Evolutionary conservation across 1,140 invertebrate genomes (phyloP).

Genomic region (Aphelenchoides besseyi): DNA sequence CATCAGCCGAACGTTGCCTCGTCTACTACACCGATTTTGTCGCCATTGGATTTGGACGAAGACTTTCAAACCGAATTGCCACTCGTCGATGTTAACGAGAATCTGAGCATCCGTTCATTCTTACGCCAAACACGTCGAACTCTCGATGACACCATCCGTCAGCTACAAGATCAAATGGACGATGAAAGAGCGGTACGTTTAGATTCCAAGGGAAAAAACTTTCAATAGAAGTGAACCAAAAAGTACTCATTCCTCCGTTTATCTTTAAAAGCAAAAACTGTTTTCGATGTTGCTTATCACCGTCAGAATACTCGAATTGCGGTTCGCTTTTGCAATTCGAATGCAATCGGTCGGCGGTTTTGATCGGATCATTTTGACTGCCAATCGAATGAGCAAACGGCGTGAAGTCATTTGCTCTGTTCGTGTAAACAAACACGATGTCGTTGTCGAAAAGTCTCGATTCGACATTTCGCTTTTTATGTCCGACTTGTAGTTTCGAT

Average conservation of each 20-base stretch:
- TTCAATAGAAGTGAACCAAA: not conserved
- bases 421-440: not conserved
- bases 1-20: not conserved
- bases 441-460: not conserved
- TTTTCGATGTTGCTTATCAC: too few species aligned
- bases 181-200: not conserved
- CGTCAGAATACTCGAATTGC: too few species aligned
- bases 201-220: not conserved
- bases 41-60: not conserved
- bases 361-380: not conserved
- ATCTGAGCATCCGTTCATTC: not conserved
- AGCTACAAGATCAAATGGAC: not conserved
- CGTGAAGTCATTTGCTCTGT: not conserved
- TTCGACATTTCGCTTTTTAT: not conserved
- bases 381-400: not conserved
- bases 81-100: conserved; percentile 3
- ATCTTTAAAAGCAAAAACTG: too few species aligned
- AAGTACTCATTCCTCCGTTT: too few species aligned
- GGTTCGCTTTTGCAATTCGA: not conserved
- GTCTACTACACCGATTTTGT: conserved; percentile 4
- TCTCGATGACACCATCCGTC: not conserved
- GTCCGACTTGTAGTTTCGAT: not conserved
- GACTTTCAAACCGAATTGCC: conserved; percentile 19
- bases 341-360: not conserved
- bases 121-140: not conserved